Conservation (phyloP, 1,140 invertebrate genomes). For the Nylanderia fulva region DNA sequence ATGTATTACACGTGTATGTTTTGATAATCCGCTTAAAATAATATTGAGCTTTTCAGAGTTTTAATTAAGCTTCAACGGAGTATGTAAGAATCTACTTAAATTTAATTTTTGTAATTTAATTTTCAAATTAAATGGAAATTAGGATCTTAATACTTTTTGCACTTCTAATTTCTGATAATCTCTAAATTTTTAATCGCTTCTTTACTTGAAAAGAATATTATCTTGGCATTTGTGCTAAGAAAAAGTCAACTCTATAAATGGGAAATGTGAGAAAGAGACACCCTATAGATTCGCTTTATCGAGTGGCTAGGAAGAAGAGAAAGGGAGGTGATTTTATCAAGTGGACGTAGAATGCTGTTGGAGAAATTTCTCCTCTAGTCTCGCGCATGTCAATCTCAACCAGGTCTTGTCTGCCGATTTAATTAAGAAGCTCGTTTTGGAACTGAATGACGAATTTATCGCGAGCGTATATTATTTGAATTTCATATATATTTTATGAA, state of each 20-base stretch:
- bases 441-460: slow-evolving; percentile 20
- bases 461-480: slow-evolving; percentile 3
- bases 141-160: background rate
- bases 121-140: background rate
- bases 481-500: background rate
- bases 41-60: background rate
- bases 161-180: background rate
- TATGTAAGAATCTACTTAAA: background rate
- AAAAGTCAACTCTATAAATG: background rate
- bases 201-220: background rate
- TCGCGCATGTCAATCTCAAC: slow-evolving; percentile 9
- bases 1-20: background rate
- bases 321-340: background rate
- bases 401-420: slow-evolving; percentile 27
- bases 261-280: background rate
- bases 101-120: background rate
- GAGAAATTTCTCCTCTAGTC: background rate
- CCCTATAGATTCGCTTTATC: slow-evolving; percentile 14
- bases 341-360: background rate
- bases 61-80: too few species aligned
- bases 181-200: background rate
- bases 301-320: background rate
- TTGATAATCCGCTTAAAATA: background rate
- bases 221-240: background rate
- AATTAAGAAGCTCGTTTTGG: slow-evolving; percentile 49